Evolutionary conservation across 2,888 invertebrate species (phyloP).

Genomic region (Drosophila kanekoi): DNA sequence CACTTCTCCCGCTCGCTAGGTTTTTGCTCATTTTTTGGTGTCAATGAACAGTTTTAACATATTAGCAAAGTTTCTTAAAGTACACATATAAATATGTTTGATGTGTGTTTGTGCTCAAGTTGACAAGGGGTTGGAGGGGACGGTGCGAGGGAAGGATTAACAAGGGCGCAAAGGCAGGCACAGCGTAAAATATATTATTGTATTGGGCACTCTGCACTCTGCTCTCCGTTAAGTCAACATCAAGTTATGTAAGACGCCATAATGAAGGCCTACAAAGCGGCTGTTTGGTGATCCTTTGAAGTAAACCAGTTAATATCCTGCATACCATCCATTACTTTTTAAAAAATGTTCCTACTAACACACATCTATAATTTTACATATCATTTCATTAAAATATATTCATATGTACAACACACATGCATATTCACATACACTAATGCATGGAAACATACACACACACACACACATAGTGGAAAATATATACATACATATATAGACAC

Average conservation of each 20-base stretch:
- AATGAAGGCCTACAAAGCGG: slow-evolving; percentile 35
- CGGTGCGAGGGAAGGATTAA: not conserved
- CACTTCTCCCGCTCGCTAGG: slow-evolving; percentile 26
- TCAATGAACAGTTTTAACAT: slow-evolving; percentile 81
- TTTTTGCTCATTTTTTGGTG: slow-evolving; percentile 79
- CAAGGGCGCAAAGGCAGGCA: not conserved
- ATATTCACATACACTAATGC: too few relatives aligned
- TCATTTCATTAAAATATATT: too few relatives aligned
- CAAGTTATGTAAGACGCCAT: slow-evolving; percentile 57
- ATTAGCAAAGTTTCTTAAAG: slow-evolving; percentile 81
- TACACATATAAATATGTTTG: slow-evolving; percentile 76
- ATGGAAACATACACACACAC: too few relatives aligned
- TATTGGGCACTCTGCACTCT: slow-evolving; percentile 13
- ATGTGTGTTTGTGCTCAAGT: slow-evolving; percentile 59
- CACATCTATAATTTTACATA: too few relatives aligned
- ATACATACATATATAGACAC: too few relatives aligned
- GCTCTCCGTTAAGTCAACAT: slow-evolving; percentile 51
- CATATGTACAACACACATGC: too few relatives aligned
- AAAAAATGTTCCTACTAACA: too few relatives aligned
- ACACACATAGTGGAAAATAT: too few relatives aligned
- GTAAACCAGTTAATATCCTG: not conserved
- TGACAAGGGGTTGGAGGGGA: slow-evolving; percentile 1
- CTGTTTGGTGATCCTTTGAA: slow-evolving; percentile 26
- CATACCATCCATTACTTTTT: too few relatives aligned
- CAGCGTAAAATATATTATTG: slow-evolving; percentile 2